Base-by-base conservation (phyloP, 2,797 vertebrate species). In the Lerista edwardsae region DNA sequence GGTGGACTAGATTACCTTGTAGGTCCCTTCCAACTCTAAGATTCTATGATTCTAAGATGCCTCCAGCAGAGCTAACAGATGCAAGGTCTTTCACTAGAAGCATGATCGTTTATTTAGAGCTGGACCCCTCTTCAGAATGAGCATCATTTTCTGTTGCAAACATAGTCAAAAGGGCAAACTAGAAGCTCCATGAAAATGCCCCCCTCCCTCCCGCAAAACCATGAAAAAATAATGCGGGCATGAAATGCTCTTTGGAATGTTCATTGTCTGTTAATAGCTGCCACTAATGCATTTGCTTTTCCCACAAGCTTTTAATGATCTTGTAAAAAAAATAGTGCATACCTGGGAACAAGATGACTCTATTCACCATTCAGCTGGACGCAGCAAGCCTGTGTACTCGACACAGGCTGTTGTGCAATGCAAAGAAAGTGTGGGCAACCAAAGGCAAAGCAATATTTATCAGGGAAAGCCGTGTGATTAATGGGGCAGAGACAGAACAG, bases 391-490 rank as follows among this genome's bases (percentile, higher is more conserved):
- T 25, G 6, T 75, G 17, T 15, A 2, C 61, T 76, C 78, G 59
- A 61, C 80, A 72, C 27, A 78, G 68, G 8, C 41, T 87, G 78
- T 65, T 79, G 81, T 86, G 83, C 83, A 89, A 90, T 82, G 39
- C 6, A 39, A 67, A 83, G 76, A 6, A 21, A 68, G 1, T 83
- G 9, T n/a, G 14, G 87, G 57, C 72, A 67, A 44, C 47, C 76
- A 90, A 89, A 84, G 82, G 74, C 57, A 67, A 65, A 85, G 74
- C 47, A 64, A 73, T 88, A 34, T 75, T 93, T 86, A 89, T 78
- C 41, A 29, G 4, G 51, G 90, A 91, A 90, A 74, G 0, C 36
- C 71, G 29, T 36, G 78, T 87, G 87, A 93, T 92, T 91, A 86
- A 93, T 85, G 89, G 25, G 71, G 67, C 77, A 3, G 73, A 80